A percentile compares a stretch with the other conserved stretches of the same genome.
These are phyloP conservation scores for Notothenia coriiceps DNA, from an alignment of 2,113 vertebrate species.

Conservation along the genomic window DNA sequence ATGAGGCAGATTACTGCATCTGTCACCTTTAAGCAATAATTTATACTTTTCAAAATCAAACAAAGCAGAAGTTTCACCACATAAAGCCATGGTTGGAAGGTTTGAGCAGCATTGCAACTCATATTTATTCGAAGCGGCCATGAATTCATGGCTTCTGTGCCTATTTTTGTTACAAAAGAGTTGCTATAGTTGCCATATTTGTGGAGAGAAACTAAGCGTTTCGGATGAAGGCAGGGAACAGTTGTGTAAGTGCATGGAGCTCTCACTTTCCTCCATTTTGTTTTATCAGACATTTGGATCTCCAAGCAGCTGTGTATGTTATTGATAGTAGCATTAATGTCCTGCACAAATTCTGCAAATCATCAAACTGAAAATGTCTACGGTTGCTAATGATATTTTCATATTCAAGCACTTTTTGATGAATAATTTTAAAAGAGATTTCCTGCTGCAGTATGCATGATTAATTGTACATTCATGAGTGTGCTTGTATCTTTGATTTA, in stretches of 20 bases:
- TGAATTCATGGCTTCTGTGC: slow-evolving; percentile 37
- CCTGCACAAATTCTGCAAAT: slow-evolving; percentile 29
- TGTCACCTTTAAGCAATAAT: slow-evolving; percentile 61
- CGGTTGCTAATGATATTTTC: slow-evolving; percentile 39
- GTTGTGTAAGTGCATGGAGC: slow-evolving; percentile 25
- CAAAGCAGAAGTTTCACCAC: slow-evolving; percentile 58
- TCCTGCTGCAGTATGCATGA: slow-evolving; percentile 29
- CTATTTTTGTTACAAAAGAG: slow-evolving; percentile 34
- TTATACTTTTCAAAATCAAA: slow-evolving; percentile 51
- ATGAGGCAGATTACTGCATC: slow-evolving; percentile 55
- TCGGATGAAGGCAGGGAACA: slow-evolving; percentile 31
- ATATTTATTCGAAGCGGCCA: slow-evolving; percentile 28
- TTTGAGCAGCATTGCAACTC: slow-evolving; percentile 31
- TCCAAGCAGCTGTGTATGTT: slow-evolving; percentile 31
- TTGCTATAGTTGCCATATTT: slow-evolving; percentile 46
- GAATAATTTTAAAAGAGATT: slow-evolving; percentile 32
- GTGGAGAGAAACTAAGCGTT: slow-evolving; percentile 32
- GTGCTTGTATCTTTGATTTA: slow-evolving; percentile 53
- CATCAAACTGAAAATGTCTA: slow-evolving; percentile 36
- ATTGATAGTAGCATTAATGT: slow-evolving; percentile 48
- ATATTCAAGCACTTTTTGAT: slow-evolving; percentile 38
- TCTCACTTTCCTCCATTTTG: slow-evolving; percentile 25
- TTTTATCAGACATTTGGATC: slow-evolving; percentile 43
- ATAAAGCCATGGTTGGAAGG: slow-evolving; percentile 43
- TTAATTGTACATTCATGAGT: slow-evolving; percentile 49